These are phyloP conservation scores for Montipora foliosa DNA, from an alignment of 64 coral and sea anemone genomes.

Conservation along the genomic window DNA sequence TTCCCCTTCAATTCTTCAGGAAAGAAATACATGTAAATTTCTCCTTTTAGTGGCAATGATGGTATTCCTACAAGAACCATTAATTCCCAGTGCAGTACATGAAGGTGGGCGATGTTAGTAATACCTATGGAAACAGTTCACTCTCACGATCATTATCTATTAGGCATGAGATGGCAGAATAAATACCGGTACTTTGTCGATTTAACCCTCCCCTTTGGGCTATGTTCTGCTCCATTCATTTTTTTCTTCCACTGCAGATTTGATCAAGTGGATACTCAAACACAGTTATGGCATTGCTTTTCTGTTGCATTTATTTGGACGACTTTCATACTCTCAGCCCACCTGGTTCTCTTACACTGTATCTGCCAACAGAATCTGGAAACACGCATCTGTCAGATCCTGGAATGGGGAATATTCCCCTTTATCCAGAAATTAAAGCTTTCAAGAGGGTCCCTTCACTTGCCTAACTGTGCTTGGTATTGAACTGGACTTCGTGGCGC, in stretches of 20 bases:
- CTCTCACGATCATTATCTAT: background rate
- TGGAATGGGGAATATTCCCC: too few species aligned
- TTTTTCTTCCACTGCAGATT: conserved; percentile 1
- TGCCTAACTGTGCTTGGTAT: background rate
- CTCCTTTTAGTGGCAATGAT: background rate
- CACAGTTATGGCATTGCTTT: background rate
- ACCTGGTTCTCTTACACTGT: too few species aligned
- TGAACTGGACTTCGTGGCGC: background rate
- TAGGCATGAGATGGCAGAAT: conserved; percentile 3
- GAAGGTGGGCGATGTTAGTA: conserved; percentile 3
- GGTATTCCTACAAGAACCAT: background rate
- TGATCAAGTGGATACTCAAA: background rate
- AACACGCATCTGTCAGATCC: too few species aligned
- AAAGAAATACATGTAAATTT: too few species aligned
- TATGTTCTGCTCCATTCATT: background rate
- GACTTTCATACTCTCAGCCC: too few species aligned
- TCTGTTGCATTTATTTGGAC: background rate
- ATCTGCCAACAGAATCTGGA: too few species aligned
- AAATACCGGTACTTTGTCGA: background rate
- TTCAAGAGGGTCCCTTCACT: background rate
- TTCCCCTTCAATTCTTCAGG: too few species aligned
- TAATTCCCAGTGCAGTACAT: background rate
- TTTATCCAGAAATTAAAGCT: too few species aligned
- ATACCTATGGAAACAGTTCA: background rate
- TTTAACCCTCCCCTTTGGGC: background rate